Evolutionary conservation across 2,113 vertebrate species (phyloP), one percentile per base, ranked within the genome.

Genomic region (Eubucco bourcierii): DNA sequence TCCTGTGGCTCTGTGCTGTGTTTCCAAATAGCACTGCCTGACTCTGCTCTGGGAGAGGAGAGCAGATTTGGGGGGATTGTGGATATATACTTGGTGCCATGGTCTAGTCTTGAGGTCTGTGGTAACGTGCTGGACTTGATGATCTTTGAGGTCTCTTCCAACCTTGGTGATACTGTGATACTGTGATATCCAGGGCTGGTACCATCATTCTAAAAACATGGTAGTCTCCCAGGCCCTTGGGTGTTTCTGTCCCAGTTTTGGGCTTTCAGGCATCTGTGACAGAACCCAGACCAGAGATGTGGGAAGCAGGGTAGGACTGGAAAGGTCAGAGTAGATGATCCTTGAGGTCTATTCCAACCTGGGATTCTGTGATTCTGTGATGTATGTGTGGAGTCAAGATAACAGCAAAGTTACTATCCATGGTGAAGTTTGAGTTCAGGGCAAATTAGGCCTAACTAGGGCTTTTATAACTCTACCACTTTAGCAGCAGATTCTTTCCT

Each of bases 151-250:
- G n/a, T n/a, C n/a, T n/a, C n/a, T n/a, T n/a, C n/a, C n/a, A n/a
- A n/a, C n/a, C n/a, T n/a, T n/a, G n/a, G n/a, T n/a, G n/a, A n/a
- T n/a, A n/a, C n/a, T n/a, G n/a, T n/a, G n/a, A n/a, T n/a, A n/a
- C n/a, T n/a, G n/a, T n/a, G n/a, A n/a, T n/a, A 4, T 24, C 39
- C 88, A 33, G 72, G 90, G n/a, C 17, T 76, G 65, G 39, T 19
- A 2, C 46, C 20, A 1, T 2, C 6, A 1, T 47, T 29, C 58
- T 53, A 12, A 41, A 67, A 75, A 41, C 80, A 63, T 84, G 53
- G 29, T 2, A 1, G 25, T 41, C 39, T 47, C 78, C 6, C 12
- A 1, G 27, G 33, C 59, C 59, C 33, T n/a, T 0, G 0, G 20
- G 20, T 52, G 59, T 24, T 72, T 23, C 80, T 27, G 11, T 16